phyloP scores from a whole-genome alignment of 2,888 invertebrate species.

The Amblyteles armatorius region DNA sequence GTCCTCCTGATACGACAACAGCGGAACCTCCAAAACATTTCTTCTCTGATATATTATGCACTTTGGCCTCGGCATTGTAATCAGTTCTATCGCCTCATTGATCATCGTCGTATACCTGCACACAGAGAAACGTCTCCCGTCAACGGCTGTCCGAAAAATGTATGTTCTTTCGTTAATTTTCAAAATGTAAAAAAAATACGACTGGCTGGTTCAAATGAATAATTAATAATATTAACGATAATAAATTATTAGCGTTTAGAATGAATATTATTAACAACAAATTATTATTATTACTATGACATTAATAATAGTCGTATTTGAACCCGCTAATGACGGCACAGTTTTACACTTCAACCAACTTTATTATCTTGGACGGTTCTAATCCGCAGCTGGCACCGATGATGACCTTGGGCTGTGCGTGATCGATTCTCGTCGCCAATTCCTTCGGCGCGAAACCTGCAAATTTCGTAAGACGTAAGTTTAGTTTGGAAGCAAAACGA shows the following conservation, averaged over 20 bases:
- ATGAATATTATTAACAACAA: too few species aligned
- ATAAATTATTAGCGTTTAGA: too few species aligned
- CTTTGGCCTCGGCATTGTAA: slow-evolving; percentile 90
- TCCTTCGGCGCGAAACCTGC: slow-evolving; percentile 96
- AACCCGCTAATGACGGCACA: not conserved
- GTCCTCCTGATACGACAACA: slow-evolving; percentile 89
- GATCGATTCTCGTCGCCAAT: slow-evolving; percentile 93
- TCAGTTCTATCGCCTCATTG: slow-evolving; percentile 91
- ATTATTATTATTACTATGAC: too few species aligned
- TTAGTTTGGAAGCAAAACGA: not conserved
- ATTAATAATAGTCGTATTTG: too few species aligned
- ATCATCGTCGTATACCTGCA: slow-evolving; percentile 91
- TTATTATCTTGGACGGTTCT: slow-evolving; percentile 93
- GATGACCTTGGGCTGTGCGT: slow-evolving; percentile 94
- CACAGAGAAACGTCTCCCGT: not conserved
- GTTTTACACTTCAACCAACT: slow-evolving; percentile 83
- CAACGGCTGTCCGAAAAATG: not conserved
- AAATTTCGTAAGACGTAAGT: slow-evolving; percentile 67
- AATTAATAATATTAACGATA: too few species aligned
- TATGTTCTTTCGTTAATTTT: not conserved
- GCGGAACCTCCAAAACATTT: slow-evolving; percentile 87
- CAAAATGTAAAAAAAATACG: not conserved
- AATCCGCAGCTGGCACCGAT: slow-evolving; percentile 96
- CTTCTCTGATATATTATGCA: slow-evolving; percentile 94
- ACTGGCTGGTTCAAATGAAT: not conserved